These are phyloP conservation scores for Eurois occulta DNA, from an alignment of 2,888 invertebrate species.

Conservation along the genomic window DNA sequence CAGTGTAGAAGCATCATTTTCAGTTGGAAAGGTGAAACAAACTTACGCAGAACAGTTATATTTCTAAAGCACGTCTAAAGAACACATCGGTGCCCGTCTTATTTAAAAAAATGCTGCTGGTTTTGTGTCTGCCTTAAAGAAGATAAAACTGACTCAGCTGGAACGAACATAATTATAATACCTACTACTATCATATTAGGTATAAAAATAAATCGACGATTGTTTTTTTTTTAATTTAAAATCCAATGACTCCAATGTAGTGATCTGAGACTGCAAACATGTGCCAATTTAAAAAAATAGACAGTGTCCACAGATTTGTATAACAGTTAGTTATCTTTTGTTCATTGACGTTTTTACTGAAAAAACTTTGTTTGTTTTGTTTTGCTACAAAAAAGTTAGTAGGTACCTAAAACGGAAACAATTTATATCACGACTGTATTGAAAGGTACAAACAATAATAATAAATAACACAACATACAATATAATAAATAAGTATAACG, in stretches of 20 bases:
- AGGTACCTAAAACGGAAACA: not conserved
- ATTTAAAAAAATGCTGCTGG: no score
- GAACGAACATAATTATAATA: no score
- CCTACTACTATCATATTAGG: not conserved
- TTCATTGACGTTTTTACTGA: constrained; percentile 7
- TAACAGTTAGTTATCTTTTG: not conserved
- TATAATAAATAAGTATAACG: constrained; percentile 24
- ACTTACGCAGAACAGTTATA: no score
- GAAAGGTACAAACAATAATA: not conserved
- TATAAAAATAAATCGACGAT: not conserved
- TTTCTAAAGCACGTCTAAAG: no score
- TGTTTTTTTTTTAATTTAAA: not conserved
- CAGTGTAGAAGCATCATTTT: constrained; percentile 1
- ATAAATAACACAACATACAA: constrained; percentile 20
- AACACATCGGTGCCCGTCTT: no score
- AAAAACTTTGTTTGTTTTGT: not conserved
- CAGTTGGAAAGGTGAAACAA: not conserved
- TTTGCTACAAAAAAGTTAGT: not conserved
- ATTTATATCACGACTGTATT: not conserved
- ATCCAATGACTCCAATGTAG: not conserved
- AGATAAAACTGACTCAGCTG: not conserved
- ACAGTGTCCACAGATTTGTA: not conserved
- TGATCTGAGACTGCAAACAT: not conserved
- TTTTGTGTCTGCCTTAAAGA: not conserved
- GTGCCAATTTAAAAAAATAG: not conserved